Evolutionary conservation across 2,888 invertebrate species (phyloP).

Genomic region (Caenorhabditis sp.): DNA sequence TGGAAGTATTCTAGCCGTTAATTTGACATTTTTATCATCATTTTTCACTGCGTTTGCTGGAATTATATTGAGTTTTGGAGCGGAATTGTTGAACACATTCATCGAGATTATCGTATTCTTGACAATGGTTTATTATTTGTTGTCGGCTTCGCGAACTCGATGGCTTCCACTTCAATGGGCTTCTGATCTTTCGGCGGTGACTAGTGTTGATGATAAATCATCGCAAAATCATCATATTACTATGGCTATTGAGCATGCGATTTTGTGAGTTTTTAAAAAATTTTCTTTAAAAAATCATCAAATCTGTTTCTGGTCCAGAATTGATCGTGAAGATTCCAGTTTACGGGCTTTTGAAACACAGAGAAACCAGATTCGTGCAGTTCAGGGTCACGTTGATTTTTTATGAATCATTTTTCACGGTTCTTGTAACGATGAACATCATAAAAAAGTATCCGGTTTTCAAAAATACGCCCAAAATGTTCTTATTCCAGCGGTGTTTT

Average conservation of each 20-base stretch:
- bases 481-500: conserved; percentile 85
- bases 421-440: too few relatives aligned
- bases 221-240: conserved; percentile 60
- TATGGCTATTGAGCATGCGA: conserved; percentile 73
- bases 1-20: conserved; percentile 61
- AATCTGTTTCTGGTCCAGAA: too few relatives aligned
- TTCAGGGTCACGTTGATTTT: too few relatives aligned
- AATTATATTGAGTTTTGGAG: conserved; percentile 67
- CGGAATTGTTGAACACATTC: conserved; percentile 68
- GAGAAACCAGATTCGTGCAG: too few relatives aligned
- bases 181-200: conserved; percentile 36
- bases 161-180: conserved; percentile 85
- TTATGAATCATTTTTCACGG: too few relatives aligned
- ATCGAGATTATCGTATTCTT: conserved; percentile 83
- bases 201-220: conserved; percentile 10
- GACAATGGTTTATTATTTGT: conserved; percentile 91
- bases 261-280: conserved; percentile 70
- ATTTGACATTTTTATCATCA: conserved; percentile 61
- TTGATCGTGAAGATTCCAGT: too few relatives aligned
- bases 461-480: too few relatives aligned
- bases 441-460: too few relatives aligned
- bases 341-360: too few relatives aligned
- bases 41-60: conserved; percentile 61
- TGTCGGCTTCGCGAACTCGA: conserved; percentile 83
- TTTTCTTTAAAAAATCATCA: background rate